These are phyloP conservation scores for Pyralis farinalis DNA, from an alignment of 2,888 invertebrate species.

Conservation along the genomic window DNA sequence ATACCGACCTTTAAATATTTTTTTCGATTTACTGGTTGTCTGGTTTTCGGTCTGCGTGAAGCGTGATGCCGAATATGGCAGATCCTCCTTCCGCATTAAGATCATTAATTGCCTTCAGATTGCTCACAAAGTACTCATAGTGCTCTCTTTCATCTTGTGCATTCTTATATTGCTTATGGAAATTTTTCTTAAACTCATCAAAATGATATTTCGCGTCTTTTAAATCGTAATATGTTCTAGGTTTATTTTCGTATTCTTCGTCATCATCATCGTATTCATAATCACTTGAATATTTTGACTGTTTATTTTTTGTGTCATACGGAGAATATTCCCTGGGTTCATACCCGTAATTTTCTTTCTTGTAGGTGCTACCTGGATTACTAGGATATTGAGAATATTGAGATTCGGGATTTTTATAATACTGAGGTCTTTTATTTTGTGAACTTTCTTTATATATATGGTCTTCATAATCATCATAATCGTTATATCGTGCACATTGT, in stretches of 20 bases:
- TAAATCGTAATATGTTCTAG: constrained; percentile 5
- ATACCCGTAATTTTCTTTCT: no score
- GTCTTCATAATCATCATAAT: no score
- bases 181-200: constrained; percentile 38
- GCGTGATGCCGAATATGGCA: constrained; percentile 39
- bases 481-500: not conserved
- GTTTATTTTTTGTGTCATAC: not conserved
- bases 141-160: constrained; percentile 35
- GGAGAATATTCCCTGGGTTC: no score
- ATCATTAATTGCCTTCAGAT: constrained; percentile 47
- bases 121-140: constrained; percentile 42
- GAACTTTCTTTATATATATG: no score
- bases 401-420: not conserved
- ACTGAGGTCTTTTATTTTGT: not conserved
- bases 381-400: not conserved
- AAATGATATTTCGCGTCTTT: constrained; percentile 30
- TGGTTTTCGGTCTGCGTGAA: constrained; percentile 1
- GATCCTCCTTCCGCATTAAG: constrained; percentile 32
- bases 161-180: constrained; percentile 41
- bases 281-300: not conserved
- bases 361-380: not conserved
- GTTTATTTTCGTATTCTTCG: not conserved
- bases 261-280: not conserved
- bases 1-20: no score
- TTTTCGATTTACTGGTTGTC: not conserved